A percentile compares a stretch with the other conserved stretches of the same genome.
Evolutionary conservation across 2,797 vertebrate species (phyloP).

Genomic region (Atherinosoma microstoma): DNA sequence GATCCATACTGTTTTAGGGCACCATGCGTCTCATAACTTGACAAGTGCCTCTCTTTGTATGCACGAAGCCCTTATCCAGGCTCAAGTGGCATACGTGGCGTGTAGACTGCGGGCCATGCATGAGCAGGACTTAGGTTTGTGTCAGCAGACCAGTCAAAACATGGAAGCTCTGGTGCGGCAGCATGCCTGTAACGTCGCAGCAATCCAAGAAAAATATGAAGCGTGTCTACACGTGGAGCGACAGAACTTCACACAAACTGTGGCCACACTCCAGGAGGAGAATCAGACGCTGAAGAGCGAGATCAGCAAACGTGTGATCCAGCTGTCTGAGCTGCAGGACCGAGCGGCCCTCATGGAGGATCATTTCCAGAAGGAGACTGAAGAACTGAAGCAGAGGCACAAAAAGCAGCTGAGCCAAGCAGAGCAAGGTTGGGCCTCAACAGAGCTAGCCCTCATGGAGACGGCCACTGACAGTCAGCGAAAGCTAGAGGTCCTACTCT

Average conservation of each 20-base stretch:
- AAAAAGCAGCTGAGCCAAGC: conserved; percentile 83
- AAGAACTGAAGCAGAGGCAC: conserved; percentile 83
- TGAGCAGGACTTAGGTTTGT: conserved; percentile 85
- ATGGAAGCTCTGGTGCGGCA: conserved; percentile 86
- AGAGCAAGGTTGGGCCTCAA: conserved; percentile 81
- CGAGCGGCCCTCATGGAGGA: conserved; percentile 82
- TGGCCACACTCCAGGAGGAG: conserved; percentile 85
- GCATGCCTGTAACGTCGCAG: conserved; percentile 81
- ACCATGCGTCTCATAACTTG: conserved; percentile 73
- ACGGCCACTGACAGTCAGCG: conserved; percentile 82
- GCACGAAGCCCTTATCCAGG: conserved; percentile 91
- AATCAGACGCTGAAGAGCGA: conserved; percentile 88
- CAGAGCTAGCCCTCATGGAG: conserved; percentile 85
- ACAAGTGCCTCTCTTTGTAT: conserved; percentile 86
- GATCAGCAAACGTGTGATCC: conserved; percentile 80
- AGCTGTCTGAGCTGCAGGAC: conserved; percentile 82
- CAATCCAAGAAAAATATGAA: conserved; percentile 88
- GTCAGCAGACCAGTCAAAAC: conserved; percentile 84
- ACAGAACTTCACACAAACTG: conserved; percentile 82
- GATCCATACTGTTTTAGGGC: conserved; percentile 80
- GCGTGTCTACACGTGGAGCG: conserved; percentile 87
- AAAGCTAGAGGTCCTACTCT: conserved; percentile 84
- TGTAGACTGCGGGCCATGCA: conserved; percentile 88
- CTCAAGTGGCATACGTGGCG: conserved; percentile 91
- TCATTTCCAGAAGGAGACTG: conserved; percentile 81